Base-by-base conservation (phyloP, 2,888 invertebrate species). In the Sarcophaga carnaria region DNA sequence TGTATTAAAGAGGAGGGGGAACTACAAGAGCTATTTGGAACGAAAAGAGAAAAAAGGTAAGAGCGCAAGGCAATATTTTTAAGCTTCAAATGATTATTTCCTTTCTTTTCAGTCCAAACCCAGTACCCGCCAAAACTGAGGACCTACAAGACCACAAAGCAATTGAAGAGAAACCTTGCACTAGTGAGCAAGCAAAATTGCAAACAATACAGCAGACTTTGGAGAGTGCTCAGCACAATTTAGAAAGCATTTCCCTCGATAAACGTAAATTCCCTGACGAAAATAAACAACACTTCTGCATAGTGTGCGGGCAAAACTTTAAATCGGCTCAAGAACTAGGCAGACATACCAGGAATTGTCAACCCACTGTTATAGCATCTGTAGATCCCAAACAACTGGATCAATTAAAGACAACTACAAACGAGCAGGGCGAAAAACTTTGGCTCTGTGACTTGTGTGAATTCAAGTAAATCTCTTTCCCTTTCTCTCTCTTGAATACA, bases 321-420 rank as follows among this genome's bases (percentile, higher is more conserved):
- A 94, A 95, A 0, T 94, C 96, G 0, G 94, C 96, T 1, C 97
- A 97, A 94, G 97, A 97, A 90, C 95, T 97, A 14, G 95, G 96
- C 0, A 95, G 95, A 14, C 97, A 97, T 94, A 4, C 96, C 95
- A 91, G 94, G 72, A 85, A 79, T 82, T 90, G 92, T 78, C 88
- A 91, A 83, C 90, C 91, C 20, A 22, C 83, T 8, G 67, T 47
- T 4, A 63, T 47, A 12, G 37, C 49, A 62, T 17, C 67, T 14
- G 66, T 74, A 72, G 60, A 74, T 1, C 3, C 22, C 62, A 77
- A 49, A 64, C 14, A 27, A 11, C 14, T 25, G 4, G 8, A 10
- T 6, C 25, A 63, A 70, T 47, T 80, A 14, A 63, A 12, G 3
- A n/a, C 20, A 62, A 17, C 60, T n/a, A 47, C 20, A 6, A 72